Base-by-base conservation (phyloP, 2,797 vertebrate species). In the Argya squamiceps region DNA sequence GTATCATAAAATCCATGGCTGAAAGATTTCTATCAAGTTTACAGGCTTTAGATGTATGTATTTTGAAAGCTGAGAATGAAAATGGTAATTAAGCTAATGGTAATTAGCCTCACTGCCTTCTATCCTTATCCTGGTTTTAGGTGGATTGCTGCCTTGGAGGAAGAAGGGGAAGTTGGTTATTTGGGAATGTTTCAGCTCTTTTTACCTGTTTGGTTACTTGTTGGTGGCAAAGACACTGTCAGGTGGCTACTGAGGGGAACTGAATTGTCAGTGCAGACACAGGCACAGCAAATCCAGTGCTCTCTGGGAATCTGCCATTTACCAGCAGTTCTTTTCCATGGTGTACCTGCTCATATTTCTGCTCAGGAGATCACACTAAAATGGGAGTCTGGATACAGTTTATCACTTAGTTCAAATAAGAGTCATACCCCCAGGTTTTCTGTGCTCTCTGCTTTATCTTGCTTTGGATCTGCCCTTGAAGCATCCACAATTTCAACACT, bases 181-280 rank as follows among this genome's bases (percentile, higher is more conserved):
- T 63, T 86, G 36, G 29, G 23, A 74, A 63, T 27, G 19, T 30
- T 60, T 84, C 10, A 52, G 9, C 15, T 80, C 43, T 34, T 88
- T 78, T 68, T n/a, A 34, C 24, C 15, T 39, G 6, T 62, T 46
- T 58, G 37, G 4, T 12, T 53, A 11, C 5, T 52, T 52, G 11
- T 32, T 44, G 27, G 41, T 44, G 44, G 37, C 56, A 75, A 32
- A 63, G 11, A 11, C 26, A 5, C 18, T 80, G 23, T 7, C 36
- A 70, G 50, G 9, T 3, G 11, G 15, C 23, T 39, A 1, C 34
- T 3, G 2, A 1, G 9, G 36, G 29, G 21, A 23, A 1, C 3
- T 27, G 39, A 49, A 27, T 10, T 50, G 37, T 16, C 17, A 24
- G 4, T 11, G 26, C 49, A 78, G 36, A 32, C 24, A 26, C 32